phyloP scores from a whole-genome alignment of 2,113 vertebrate genomes.

The Sinosuthora webbiana region DNA sequence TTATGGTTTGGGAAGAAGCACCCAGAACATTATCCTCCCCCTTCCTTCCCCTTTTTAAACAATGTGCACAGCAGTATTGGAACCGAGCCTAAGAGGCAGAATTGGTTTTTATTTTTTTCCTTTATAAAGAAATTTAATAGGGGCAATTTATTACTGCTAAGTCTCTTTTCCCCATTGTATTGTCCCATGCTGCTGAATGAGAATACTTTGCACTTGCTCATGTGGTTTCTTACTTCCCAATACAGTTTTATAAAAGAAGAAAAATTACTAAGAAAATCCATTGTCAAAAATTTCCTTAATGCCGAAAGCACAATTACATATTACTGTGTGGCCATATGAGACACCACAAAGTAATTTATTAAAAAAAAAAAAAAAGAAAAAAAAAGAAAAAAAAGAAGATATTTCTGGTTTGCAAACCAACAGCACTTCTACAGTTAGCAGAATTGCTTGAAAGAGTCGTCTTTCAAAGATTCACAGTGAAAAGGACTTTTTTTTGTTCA shows the following conservation, averaged over 20 bases:
- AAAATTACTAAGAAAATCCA: neutral
- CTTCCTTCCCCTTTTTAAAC: neutral
- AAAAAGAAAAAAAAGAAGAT: neutral
- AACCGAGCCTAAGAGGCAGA: neutral
- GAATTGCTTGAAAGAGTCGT: neutral
- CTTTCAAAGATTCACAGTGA: neutral
- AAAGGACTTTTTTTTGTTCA: neutral
- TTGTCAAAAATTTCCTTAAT: neutral
- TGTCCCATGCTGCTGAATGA: neutral
- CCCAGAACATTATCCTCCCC: neutral
- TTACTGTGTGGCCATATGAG: rapidly evolving
- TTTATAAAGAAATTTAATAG: neutral
- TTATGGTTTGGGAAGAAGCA: neutral
- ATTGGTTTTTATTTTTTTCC: neutral
- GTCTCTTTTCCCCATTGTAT: neutral
- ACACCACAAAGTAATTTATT: neutral
- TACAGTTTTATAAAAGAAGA: neutral
- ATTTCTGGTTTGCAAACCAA: neutral
- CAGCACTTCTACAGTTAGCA: neutral
- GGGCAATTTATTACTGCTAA: neutral
- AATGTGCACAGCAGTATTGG: neutral
- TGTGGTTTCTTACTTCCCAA: neutral
- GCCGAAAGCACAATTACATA: neutral
- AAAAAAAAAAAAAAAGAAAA: neutral
- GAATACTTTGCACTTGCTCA: neutral